Base-by-base conservation (phyloP, 2,797 vertebrate genomes). In the Sebastes matsubarae region DNA sequence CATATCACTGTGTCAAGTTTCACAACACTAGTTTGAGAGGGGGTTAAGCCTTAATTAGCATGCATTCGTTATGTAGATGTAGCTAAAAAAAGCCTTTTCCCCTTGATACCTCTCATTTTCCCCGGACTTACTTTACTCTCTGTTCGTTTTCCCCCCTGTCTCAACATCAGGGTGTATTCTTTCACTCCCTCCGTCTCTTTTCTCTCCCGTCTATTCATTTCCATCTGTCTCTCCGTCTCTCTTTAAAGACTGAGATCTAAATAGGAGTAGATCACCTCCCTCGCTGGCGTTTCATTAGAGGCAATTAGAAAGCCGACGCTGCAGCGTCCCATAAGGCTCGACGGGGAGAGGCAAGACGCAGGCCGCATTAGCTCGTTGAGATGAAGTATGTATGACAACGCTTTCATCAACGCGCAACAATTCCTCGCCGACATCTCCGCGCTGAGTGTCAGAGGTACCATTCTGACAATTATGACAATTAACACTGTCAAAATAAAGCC, bases 401-500 rank as follows among this genome's bases (percentile, higher is more conserved):
- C 92, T 94, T 95, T 94, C 90, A 95, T 95, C 94, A 93, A 89
- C 71, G 88, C 22, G 87, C 87, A 93, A 94, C 91, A 87, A 91
- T 91, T 92, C 89, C 84, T 85, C 71, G 86, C 89, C 88, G 79
- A 89, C 88, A 72, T 93, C 91, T 92, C 88, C 65, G 69, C 81
- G 92, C 93, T n/a, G 87, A 84, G 90, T 89, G 92, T 92, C 94
- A 84, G 94, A 95, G 94, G 95, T 94, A 95, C 93, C 93, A 93
- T 95, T 95, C 92, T 93, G 89, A 95, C 94, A 94, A 95, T 95
- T 95, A 95, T 89, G 92, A 95, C 95, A 95, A 95, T 96, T 95
- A 95, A 93, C 94, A 94, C 92, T 95, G 94, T 96, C 96, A 96
- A 96, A 96, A 95, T 95, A 95, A 94, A 93, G 91, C 94, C 92